Percentiles rank a stretch among this genome's conserved stretches.
phyloP scores from a whole-genome alignment of 2,797 vertebrate genomes.

The Sandelia bainsii region DNA sequence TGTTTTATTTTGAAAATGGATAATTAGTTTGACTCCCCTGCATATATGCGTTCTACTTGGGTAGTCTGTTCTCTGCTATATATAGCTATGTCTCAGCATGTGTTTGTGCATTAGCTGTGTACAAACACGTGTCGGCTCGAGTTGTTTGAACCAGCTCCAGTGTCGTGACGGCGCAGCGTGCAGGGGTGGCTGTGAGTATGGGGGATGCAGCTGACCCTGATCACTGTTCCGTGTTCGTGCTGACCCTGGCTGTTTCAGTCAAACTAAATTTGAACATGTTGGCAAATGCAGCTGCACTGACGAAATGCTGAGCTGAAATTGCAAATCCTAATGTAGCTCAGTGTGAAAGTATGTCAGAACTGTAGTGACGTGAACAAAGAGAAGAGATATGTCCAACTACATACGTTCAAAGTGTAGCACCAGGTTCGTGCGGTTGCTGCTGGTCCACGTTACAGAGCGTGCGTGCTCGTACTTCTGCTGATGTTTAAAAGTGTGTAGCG shows the following conservation, averaged over 20 bases:
- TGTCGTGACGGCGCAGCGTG: conserved; percentile 14
- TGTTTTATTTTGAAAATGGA: too few species aligned
- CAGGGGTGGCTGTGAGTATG: not conserved
- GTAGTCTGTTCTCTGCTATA: not conserved
- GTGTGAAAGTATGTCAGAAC: not conserved
- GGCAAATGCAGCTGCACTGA: not conserved
- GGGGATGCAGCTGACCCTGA: conserved; percentile 27
- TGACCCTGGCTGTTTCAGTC: not conserved
- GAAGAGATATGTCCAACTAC: too few species aligned
- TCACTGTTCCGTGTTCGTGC: not conserved
- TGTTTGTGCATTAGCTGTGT: conserved; percentile 31
- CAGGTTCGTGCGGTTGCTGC: too few species aligned
- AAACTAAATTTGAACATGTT: conserved; percentile 15
- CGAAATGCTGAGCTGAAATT: conserved; percentile 1
- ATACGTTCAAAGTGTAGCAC: too few species aligned
- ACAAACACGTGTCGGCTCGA: conserved; percentile 36
- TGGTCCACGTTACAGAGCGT: too few species aligned
- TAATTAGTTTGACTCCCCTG: too few species aligned
- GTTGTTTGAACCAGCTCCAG: conserved; percentile 19
- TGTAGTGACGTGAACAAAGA: not conserved
- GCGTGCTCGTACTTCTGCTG: too few species aligned
- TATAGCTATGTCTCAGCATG: conserved; percentile 12
- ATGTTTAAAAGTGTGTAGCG: too few species aligned
- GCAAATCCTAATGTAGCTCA: not conserved
- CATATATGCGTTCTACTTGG: not conserved